Conservation (phyloP, 2,888 invertebrate species). For the Macropis europaea region DNA sequence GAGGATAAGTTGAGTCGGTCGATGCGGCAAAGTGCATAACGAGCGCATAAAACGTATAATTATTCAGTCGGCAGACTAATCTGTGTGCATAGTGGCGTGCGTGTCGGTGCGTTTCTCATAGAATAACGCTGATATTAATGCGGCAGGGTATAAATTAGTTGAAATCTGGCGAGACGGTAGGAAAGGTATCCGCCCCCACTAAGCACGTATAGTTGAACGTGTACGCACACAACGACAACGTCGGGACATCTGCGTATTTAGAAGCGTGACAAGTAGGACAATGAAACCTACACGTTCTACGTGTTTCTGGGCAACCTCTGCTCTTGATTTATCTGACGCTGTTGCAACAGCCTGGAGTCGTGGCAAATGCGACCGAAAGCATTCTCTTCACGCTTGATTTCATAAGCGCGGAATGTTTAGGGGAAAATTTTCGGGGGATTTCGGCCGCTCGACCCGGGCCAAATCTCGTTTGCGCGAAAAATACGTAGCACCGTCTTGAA, state of each 20-base stretch:
- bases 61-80: slow-evolving; percentile 23
- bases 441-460: background rate
- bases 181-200: slow-evolving; percentile 38
- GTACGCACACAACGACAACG: background rate
- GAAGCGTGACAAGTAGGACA: slow-evolving; percentile 61
- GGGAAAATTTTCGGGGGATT: background rate
- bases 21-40: slow-evolving; percentile 41
- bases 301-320: slow-evolving; percentile 53
- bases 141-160: slow-evolving; percentile 56
- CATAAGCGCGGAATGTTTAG: slow-evolving; percentile 32
- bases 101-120: slow-evolving; percentile 20
- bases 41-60: slow-evolving; percentile 48
- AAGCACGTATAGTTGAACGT: slow-evolving; percentile 8
- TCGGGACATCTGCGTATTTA: slow-evolving; percentile 58
- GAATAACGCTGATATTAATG: slow-evolving; percentile 56
- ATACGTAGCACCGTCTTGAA: too few species aligned
- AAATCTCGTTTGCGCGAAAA: background rate
- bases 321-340: slow-evolving; percentile 57
- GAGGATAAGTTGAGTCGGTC: slow-evolving; percentile 18
- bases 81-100: background rate
- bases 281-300: slow-evolving; percentile 54
- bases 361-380: slow-evolving; percentile 22
- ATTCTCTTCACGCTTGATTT: slow-evolving; percentile 28
- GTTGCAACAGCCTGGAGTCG: slow-evolving; percentile 40
- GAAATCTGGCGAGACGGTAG: slow-evolving; percentile 44